Conservation (phyloP, 1,140 invertebrate genomes). For the Episyrphus balteatus region DNA sequence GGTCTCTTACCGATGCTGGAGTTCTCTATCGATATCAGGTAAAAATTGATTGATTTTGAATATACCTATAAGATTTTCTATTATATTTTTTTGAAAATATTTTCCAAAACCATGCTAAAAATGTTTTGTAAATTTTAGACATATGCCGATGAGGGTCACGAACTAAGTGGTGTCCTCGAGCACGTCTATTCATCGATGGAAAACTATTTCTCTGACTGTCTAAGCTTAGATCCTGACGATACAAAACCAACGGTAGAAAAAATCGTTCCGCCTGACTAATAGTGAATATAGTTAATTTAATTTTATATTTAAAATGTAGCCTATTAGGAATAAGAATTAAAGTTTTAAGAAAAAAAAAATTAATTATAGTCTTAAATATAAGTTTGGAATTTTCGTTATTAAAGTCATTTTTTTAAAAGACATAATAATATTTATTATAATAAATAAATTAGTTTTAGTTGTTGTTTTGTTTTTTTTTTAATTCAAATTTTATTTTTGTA, state of each 20-base stretch:
- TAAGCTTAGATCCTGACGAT: conserved; percentile 66
- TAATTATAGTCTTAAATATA: too few species aligned
- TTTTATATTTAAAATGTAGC: too few species aligned
- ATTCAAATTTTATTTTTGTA: too few species aligned
- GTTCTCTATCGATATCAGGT: conserved; percentile 88
- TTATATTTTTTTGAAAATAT: background rate
- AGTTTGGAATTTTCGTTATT: too few species aligned
- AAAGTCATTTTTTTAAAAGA: too few species aligned
- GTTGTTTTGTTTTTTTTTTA: too few species aligned
- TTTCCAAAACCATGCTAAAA: background rate
- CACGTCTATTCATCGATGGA: conserved; percentile 79
- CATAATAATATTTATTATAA: too few species aligned
- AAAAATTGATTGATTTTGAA: conserved; percentile 4
- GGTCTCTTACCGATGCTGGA: conserved; percentile 72
- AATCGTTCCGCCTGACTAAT: conserved; percentile 30
- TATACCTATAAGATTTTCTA: background rate
- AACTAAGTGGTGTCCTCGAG: conserved; percentile 61
- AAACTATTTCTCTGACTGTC: conserved; percentile 71
- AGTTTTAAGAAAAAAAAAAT: too few species aligned
- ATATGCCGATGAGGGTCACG: conserved; percentile 73
- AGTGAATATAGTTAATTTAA: too few species aligned
- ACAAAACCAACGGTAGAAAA: conserved; percentile 32
- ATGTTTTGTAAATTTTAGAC: conserved; percentile 44
- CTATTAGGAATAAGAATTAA: too few species aligned
- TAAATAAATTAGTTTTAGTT: too few species aligned